phyloP scores from a whole-genome alignment of 2,113 vertebrate species.

The Lamprotornis superbus region DNA sequence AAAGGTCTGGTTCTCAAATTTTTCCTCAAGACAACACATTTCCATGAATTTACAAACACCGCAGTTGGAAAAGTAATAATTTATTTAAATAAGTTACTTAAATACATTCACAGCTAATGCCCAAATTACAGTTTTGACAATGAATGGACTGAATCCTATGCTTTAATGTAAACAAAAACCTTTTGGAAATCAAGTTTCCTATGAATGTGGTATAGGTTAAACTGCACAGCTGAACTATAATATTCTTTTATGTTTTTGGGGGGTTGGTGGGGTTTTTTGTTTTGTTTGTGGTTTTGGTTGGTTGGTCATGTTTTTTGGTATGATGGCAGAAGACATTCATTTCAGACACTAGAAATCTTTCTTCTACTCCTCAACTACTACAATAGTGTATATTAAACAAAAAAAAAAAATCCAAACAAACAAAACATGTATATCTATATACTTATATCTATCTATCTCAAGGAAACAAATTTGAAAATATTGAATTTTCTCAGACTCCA shows the following conservation, averaged over 20 bases:
- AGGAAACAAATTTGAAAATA: not conserved
- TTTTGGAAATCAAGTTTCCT: not conserved
- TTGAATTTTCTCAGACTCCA: not conserved
- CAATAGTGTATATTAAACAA: not conserved
- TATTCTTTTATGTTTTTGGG: not conserved
- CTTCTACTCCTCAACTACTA: not conserved
- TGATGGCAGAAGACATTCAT: not conserved
- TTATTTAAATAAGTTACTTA: not conserved
- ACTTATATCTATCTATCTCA: not conserved
- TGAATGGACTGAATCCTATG: not conserved
- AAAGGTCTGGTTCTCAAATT: not conserved
- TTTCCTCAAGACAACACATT: not conserved
- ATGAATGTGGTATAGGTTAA: not conserved
- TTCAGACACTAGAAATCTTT: not conserved
- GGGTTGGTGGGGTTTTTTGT: accelerated
- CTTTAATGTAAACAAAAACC: not conserved
- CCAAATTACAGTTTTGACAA: not conserved
- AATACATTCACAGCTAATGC: not conserved
- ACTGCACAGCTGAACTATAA: not conserved
- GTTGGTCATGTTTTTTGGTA: not conserved
- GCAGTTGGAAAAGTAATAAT: not conserved
- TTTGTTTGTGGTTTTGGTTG: not conserved
- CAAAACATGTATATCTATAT: not conserved
- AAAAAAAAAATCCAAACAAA: not conserved
- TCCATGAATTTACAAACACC: not conserved